Evolutionary conservation across 2,113 vertebrate genomes (phyloP), one percentile per base, ranked within the genome.

Genomic region (Myiagra hebetior): DNA sequence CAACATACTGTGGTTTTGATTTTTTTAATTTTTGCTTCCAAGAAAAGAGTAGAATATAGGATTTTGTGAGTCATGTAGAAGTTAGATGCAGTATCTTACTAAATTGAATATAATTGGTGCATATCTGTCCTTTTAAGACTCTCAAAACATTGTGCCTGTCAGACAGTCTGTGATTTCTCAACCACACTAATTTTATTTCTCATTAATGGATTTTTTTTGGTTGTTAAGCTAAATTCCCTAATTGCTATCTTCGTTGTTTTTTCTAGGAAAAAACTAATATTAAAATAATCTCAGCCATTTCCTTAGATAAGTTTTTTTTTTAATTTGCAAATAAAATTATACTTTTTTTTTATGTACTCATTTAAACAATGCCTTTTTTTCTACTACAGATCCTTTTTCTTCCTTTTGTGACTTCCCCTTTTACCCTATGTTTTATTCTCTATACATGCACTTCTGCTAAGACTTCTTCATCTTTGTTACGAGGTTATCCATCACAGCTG

Each of bases 401-500:
- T 31, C 10, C 37, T 59, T 86, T 72, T 93, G 60, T 28, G 59
- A 82, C 63, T 95, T 95, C 49, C 79, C 47, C 21, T 86, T 87
- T 88, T 76, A 46, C 31, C n/a, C 5, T 69, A 11, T 84, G 67
- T 96, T 95, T 95, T 95, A 92, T 95, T 89, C 33, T 57, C 26
- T 80, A 9, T 67, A 64, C 73, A 27, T 69, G 41, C 47, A 56
- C 59, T 92, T 27, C 63, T 68, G 93, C 76, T 96, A 94, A 92
- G 91, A 74, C 90, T 88, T 87, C 85, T 96, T 95, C 84, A 77
- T 96, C 92, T 92, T 96, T 85, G 47, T 95, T 96, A 96, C 63
- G 95, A 87, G 88, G 91, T 88, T 84, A 97, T 97, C 78, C 68
- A 95, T 97, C 90, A 95, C 90, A 91, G 67, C 77, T 92, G 77